phyloP scores from a whole-genome alignment of 53 echinoderm and acorn worm species.

The Henricia sp. region DNA sequence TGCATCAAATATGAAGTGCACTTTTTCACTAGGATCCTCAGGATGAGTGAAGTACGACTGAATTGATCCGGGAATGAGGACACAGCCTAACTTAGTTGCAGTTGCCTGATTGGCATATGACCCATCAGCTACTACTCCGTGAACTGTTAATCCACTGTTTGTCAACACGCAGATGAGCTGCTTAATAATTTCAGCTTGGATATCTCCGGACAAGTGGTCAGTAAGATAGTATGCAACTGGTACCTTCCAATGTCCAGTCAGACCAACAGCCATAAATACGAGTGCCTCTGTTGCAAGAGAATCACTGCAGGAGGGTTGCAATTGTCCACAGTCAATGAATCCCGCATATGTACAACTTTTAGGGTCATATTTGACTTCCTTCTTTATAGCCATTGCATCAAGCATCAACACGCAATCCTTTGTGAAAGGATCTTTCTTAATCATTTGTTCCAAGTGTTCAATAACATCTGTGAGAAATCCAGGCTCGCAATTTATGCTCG shows the following conservation, averaged over 20 bases:
- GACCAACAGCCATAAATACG: conserved; percentile 70
- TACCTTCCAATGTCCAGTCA: conserved; percentile 60
- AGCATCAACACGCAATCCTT: conserved; percentile 63
- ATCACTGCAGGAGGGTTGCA: conserved; percentile 34
- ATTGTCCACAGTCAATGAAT: conserved; percentile 68
- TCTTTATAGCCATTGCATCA: conserved; percentile 72
- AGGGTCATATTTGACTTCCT: conserved; percentile 69
- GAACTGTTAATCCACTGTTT: conserved; percentile 50
- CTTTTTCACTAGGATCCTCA: conserved; percentile 57
- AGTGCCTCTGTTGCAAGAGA: conserved; percentile 69
- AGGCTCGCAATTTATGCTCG: conserved; percentile 59
- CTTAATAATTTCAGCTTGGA: conserved; percentile 57
- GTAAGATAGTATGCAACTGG: conserved; percentile 60
- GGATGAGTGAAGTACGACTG: conserved; percentile 59
- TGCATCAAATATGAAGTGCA: conserved; percentile 71
- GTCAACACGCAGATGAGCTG: conserved; percentile 55
- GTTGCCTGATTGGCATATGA: conserved; percentile 51
- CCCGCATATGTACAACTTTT: conserved; percentile 54
- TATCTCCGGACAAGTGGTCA: conserved; percentile 43
- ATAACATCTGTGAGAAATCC: conserved; percentile 71
- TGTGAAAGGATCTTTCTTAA: conserved; percentile 14
- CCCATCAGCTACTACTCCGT: conserved; percentile 46
- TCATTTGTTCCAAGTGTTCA: conserved; percentile 39
- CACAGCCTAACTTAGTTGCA: conserved; percentile 22
- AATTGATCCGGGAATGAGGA: not conserved